Percentiles rank a stretch among this genome's conserved stretches.
Evolutionary conservation across 1,140 invertebrate genomes (phyloP).

Genomic region (Sitodiplosis mosellana): DNA sequence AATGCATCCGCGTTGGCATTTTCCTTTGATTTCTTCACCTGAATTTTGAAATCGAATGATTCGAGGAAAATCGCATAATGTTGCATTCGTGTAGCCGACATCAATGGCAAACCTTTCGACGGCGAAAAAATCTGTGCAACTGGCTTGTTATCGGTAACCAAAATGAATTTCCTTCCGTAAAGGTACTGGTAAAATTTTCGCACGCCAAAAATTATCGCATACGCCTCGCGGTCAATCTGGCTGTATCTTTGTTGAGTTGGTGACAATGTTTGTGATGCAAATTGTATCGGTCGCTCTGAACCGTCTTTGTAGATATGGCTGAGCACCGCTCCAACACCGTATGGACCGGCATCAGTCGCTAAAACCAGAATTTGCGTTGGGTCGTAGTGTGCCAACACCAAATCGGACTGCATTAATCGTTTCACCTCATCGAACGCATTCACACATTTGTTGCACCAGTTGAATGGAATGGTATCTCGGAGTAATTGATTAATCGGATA

Average conservation of each 20-base stretch:
- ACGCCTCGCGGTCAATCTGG: slow-evolving; percentile 32
- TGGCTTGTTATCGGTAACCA: slow-evolving; percentile 30
- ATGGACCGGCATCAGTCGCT: slow-evolving; percentile 21
- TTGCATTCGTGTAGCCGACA: not conserved
- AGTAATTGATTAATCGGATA: slow-evolving; percentile 11
- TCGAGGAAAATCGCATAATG: not conserved
- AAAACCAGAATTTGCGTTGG: slow-evolving; percentile 29
- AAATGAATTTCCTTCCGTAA: slow-evolving; percentile 24
- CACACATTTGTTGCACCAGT: slow-evolving; percentile 10
- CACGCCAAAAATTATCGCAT: slow-evolving; percentile 27
- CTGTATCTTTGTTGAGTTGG: slow-evolving; percentile 28
- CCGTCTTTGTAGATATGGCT: slow-evolving; percentile 19
- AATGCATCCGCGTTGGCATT: not conserved
- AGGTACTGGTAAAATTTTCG: slow-evolving; percentile 32
- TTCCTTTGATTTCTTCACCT: not conserved
- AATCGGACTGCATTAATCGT: slow-evolving; percentile 11
- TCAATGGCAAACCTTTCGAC: slow-evolving; percentile 11
- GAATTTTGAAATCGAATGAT: not conserved
- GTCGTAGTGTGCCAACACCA: slow-evolving; percentile 23
- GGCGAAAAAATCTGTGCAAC: slow-evolving; percentile 23
- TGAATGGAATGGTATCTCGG: slow-evolving; percentile 8
- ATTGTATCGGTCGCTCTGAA: slow-evolving; percentile 26
- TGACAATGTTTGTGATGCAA: slow-evolving; percentile 27
- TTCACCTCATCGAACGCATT: slow-evolving; percentile 14
- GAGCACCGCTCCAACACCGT: slow-evolving; percentile 27